Evolutionary conservation across 2,113 vertebrate species (phyloP), one percentile per base, ranked within the genome.

Genomic region (Peromyscus polionotus): DNA sequence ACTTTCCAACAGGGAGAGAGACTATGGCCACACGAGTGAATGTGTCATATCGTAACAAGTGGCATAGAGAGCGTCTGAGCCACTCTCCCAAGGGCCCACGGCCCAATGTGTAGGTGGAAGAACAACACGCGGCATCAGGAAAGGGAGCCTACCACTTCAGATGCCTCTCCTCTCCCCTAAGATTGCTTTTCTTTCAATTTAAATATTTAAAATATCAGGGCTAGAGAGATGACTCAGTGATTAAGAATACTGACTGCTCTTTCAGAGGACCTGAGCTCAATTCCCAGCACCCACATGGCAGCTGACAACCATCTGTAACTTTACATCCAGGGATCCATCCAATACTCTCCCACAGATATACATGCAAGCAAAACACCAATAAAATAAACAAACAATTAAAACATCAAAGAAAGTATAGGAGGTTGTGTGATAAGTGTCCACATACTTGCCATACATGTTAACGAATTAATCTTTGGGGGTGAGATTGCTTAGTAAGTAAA

Each of bases 131-230:
- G 20, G n/a, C 14, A 9, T 39, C 26, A 73, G 68, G 67, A 42
- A 70, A 57, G 33, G 22, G 54, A 36, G 10, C 65, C 39, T 54
- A 28, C 42, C 19, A 67, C 65, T 14, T 19, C 19, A 33, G 51
- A 16, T 20, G 33, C 51, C 42, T 39, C 45, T 48, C 7, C 42
- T 81, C 31, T 36, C 33, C 59, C 14, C n/a, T 86, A n/a, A 51
- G 26, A 51, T 54, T 88, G 59, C 39, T 88, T 93, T 93, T 54
- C 59, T 70, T 84, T 85, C 68, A 86, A 95, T 67, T 17, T 81
- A 90, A 83, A 91, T 88, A 83, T 70, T 93, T 87, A 48, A 91
- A 84, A 61, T 31, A 45, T 48, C 11, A 59, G 63, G 63, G 0
- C 20, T 63, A 7, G 61, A 63, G 61, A 63, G 51, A 24, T 63